Percentiles rank a stretch among this genome's conserved stretches.
Conservation (phyloP, 2,797 vertebrate species). For the Hydrolagus colliei region DNA sequence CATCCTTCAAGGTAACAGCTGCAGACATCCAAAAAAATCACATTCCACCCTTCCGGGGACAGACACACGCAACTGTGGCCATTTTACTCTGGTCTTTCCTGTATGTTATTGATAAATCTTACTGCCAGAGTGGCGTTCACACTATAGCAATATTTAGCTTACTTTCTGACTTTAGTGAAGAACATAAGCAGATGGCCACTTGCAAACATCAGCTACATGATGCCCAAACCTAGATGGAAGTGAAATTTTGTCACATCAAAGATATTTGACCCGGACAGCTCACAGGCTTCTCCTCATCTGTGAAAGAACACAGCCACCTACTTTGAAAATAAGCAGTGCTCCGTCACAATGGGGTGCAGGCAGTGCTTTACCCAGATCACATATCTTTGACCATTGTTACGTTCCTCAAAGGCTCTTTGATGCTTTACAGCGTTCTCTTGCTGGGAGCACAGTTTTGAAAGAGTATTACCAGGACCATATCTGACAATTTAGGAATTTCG, state of each 20-base stretch:
- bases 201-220: conserved; percentile 85
- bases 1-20: conserved; percentile 99
- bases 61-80: conserved; percentile 77
- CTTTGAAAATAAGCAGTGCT: conserved; percentile 52
- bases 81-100: conserved; percentile 55
- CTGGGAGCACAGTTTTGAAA: background rate
- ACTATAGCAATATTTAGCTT: conserved; percentile 16
- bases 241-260: conserved; percentile 51
- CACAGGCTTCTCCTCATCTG: conserved; percentile 57
- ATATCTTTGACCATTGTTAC: conserved; percentile 50
- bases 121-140: conserved; percentile 15
- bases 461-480: no score
- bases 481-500: background rate
- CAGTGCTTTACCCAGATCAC: conserved; percentile 52
- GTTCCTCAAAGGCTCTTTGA: conserved; percentile 55
- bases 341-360: conserved; percentile 63
- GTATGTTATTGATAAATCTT: conserved; percentile 36
- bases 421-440: background rate
- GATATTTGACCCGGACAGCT: conserved; percentile 56
- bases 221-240: conserved; percentile 60
- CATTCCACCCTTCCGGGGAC: conserved; percentile 90
- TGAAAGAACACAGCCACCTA: conserved; percentile 59
- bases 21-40: conserved; percentile 98
- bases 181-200: conserved; percentile 65
- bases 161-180: conserved; percentile 29